These are phyloP conservation scores for Marronus borbonicus DNA, from an alignment of 2,888 invertebrate genomes.

Conservation along the genomic window DNA sequence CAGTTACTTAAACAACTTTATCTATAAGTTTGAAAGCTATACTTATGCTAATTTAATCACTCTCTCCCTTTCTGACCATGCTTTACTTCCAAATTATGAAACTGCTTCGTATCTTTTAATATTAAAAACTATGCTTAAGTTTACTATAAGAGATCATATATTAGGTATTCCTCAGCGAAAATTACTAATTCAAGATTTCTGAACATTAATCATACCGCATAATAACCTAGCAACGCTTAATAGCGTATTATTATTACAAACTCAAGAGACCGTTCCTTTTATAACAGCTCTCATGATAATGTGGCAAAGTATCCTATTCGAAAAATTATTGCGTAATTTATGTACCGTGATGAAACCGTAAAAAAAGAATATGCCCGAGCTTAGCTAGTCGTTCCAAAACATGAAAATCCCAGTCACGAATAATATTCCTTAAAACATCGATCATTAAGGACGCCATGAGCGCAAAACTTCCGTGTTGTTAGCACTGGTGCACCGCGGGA, in stretches of 20 bases:
- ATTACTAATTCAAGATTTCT: too few species aligned
- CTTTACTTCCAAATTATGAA: too few species aligned
- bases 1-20: too few species aligned
- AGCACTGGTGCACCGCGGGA: constrained; percentile 32
- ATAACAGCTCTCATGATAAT: neutral
- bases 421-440: constrained; percentile 28
- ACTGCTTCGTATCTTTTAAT: too few species aligned
- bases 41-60: too few species aligned
- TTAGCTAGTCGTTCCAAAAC: constrained; percentile 17
- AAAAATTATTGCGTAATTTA: constrained; percentile 37
- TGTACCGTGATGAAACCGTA: constrained; percentile 28
- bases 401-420: constrained; percentile 34
- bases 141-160: too few species aligned
- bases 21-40: too few species aligned
- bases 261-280: neutral
- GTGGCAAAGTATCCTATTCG: constrained; percentile 12
- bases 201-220: neutral
- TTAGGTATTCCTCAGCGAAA: too few species aligned
- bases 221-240: neutral
- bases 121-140: too few species aligned
- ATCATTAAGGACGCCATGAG: constrained; percentile 26
- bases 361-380: constrained; percentile 16
- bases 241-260: neutral
- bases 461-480: constrained; percentile 48
- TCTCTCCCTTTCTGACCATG: too few species aligned